These are phyloP conservation scores for Stictonetta naevosa DNA, from an alignment of 2,113 vertebrate genomes.

Conservation along the genomic window DNA sequence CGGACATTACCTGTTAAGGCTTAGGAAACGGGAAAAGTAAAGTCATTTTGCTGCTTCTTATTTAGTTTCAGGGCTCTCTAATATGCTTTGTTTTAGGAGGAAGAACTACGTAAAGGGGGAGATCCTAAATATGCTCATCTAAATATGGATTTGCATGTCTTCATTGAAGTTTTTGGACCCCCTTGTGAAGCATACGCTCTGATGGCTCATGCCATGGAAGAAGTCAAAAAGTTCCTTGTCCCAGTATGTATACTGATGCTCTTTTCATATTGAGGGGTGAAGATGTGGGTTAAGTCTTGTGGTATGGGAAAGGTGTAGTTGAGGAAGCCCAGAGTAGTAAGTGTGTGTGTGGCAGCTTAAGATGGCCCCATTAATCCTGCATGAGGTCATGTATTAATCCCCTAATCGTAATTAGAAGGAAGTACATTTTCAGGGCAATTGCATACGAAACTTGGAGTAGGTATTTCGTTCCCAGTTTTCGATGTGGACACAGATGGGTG, in stretches of 20 bases:
- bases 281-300: background rate
- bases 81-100: constrained; percentile 81
- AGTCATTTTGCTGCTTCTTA: background rate
- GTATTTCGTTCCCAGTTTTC: background rate
- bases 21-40: background rate
- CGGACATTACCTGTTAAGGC: background rate
- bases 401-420: background rate
- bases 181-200: constrained; percentile 94
- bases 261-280: background rate
- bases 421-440: fast-evolving
- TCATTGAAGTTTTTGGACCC: constrained; percentile 95
- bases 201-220: constrained; percentile 98
- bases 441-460: background rate
- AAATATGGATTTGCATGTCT: constrained; percentile 94
- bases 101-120: constrained; percentile 92
- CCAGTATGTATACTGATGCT: constrained; percentile 79
- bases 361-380: background rate
- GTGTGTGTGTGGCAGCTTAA: background rate
- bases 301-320: fast-evolving
- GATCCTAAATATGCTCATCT: constrained; percentile 96
- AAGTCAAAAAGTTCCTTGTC: constrained; percentile 97
- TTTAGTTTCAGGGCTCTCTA: background rate
- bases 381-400: background rate
- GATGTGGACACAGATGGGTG: background rate
- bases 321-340: background rate